These are phyloP conservation scores for Ameiurus melas DNA, from an alignment of 2,113 vertebrate genomes.

Conservation along the genomic window DNA sequence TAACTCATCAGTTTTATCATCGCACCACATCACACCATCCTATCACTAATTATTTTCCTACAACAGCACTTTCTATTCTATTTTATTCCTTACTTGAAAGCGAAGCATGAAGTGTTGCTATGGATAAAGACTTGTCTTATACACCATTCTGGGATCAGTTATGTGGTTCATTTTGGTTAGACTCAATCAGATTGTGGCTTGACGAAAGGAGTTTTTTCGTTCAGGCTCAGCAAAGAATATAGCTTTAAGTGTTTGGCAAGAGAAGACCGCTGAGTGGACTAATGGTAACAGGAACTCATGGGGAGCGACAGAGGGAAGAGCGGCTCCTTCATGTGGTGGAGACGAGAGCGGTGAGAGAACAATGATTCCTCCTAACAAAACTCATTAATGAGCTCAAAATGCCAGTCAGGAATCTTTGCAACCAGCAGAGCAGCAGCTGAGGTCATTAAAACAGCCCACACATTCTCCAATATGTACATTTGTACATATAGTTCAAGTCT, in stretches of 20 bases:
- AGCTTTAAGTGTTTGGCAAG: constrained; percentile 31
- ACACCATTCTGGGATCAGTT: constrained; percentile 19
- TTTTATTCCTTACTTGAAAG: neutral
- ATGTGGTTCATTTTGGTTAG: neutral
- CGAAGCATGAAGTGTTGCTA: neutral
- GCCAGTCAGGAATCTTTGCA: constrained; percentile 1
- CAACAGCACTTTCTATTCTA: neutral
- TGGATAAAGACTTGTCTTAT: neutral
- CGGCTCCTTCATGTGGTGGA: neutral
- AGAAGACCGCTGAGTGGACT: constrained; percentile 20
- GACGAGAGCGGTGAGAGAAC: neutral
- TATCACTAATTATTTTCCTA: neutral
- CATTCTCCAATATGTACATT: neutral
- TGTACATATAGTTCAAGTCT: neutral
- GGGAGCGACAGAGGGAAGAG: constrained; percentile 2
- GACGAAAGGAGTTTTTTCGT: neutral
- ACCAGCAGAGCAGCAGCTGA: neutral
- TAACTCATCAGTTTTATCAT: neutral
- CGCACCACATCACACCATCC: neutral
- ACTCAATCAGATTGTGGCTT: neutral
- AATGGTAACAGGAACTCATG: constrained; percentile 31
- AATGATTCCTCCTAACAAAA: constrained; percentile 3
- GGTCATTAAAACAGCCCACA: neutral
- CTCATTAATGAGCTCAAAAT: constrained; percentile 22
- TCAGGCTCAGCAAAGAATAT: neutral